Conservation (phyloP, 2,797 vertebrate species). For the Acanthurus lineatus region DNA sequence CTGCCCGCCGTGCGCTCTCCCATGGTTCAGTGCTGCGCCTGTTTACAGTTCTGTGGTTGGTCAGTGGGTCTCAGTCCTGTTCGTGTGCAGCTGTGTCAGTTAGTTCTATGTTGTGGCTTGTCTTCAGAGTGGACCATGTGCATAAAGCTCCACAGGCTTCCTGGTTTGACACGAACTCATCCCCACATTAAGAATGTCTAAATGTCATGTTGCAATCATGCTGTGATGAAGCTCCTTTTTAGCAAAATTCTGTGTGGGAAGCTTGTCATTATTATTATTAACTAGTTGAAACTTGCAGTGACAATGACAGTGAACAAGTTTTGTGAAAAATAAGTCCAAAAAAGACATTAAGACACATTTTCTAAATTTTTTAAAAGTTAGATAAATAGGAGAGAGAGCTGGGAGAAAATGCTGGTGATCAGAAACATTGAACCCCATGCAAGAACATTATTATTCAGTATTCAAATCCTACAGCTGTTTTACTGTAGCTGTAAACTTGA, state of each 20-base stretch:
- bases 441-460: conserved; percentile 18
- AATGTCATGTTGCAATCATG: conserved; percentile 45
- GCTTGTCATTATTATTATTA: conserved; percentile 20
- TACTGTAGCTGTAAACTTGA: too few species aligned
- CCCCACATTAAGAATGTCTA: conserved; percentile 50
- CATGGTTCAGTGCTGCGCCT: conserved; percentile 79
- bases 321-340: conserved; percentile 7
- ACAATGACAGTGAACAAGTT: not conserved
- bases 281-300: conserved; percentile 22
- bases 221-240: conserved; percentile 34
- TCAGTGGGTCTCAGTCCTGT: conserved; percentile 84
- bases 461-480: not conserved
- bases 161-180: conserved; percentile 71
- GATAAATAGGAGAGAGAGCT: not conserved
- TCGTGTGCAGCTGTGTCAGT: conserved; percentile 83
- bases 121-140: conserved; percentile 76
- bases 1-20: conserved; percentile 73
- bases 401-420: not conserved
- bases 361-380: too few species aligned
- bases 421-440: conserved; percentile 34
- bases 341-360: not conserved
- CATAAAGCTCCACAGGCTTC: conserved; percentile 71
- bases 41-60: conserved; percentile 79
- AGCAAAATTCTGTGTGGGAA: conserved; percentile 23
- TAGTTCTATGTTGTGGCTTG: conserved; percentile 82